Evolutionary conservation across 30 jellyfish, hydroid and myxozoan species (phyloP), one percentile per base, ranked within the genome.

Genomic region (Turritopsis rubra): DNA sequence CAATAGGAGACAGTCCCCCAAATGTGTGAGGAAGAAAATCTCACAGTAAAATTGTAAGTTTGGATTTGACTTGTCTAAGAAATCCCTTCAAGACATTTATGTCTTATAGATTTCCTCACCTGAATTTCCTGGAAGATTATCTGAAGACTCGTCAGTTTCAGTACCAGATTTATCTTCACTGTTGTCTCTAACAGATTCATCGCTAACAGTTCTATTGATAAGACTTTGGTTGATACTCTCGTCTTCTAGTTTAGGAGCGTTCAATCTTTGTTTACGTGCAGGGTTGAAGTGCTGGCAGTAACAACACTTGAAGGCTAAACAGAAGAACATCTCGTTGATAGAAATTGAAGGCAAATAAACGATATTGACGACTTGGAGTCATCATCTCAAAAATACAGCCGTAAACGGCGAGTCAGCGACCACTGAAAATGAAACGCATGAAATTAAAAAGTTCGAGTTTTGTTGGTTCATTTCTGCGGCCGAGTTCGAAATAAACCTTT

Each of bases 301-400:
- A 75, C 98, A 93, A 54, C 98, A 93, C n/a, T 87, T 81, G 85
- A 68, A 93, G 16, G 94, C 98, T 93, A 65, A 21, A 82, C 68
- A 23, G 53, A 71, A 30, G 25, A 52, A 73, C 0, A 21, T 68
- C 21, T 66, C 21, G 21, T 23, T 60, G 19, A 23, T 60, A 60
- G 73, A 60, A 60, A 60, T 60, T 21, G 73, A 60, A 54, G n/a
- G n/a, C n/a, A n/a, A n/a, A n/a, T n/a, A n/a, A n/a, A n/a, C n/a
- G n/a, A n/a, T n/a, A n/a, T n/a, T n/a, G n/a, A n/a, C n/a, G n/a
- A n/a, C n/a, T n/a, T n/a, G n/a, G n/a, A n/a, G n/a, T n/a, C n/a
- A n/a, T n/a, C n/a, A n/a, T n/a, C n/a, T n/a, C n/a, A n/a, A n/a
- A 16, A n/a, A n/a, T 54, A 16, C 72, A 54, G 72, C 72, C 72